phyloP scores from a whole-genome alignment of 1,140 invertebrate genomes.

The Atta cephalotes region DNA sequence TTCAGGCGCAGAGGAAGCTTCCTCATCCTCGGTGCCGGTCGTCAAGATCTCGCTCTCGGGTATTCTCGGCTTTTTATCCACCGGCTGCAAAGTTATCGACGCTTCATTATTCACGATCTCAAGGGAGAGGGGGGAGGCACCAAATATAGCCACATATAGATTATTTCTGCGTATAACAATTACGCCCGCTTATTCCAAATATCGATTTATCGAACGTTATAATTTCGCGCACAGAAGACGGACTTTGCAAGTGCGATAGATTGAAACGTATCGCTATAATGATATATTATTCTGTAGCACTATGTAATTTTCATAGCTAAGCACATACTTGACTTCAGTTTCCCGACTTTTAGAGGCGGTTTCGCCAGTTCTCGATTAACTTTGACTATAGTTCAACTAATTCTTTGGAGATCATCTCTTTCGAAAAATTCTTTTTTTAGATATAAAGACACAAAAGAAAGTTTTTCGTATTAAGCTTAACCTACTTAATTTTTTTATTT shows the following conservation, averaged over 20 bases:
- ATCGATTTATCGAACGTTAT: slow-evolving; percentile 56
- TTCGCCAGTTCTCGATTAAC: slow-evolving; percentile 31
- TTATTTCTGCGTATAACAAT: slow-evolving; percentile 59
- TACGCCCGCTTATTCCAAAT: slow-evolving; percentile 61
- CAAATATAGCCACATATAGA: slow-evolving; percentile 36
- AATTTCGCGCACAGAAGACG: slow-evolving; percentile 57
- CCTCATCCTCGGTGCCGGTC: slow-evolving; percentile 85
- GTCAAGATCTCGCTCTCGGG: slow-evolving; percentile 85
- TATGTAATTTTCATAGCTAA: slow-evolving; percentile 58
- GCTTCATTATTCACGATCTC: slow-evolving; percentile 63
- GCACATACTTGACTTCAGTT: slow-evolving; percentile 35
- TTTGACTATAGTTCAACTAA: slow-evolving; percentile 38
- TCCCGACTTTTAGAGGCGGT: slow-evolving; percentile 34
- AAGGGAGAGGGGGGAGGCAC: not conserved
- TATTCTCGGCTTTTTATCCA: slow-evolving; percentile 83
- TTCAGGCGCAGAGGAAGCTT: slow-evolving; percentile 83
- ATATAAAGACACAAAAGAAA: not conserved
- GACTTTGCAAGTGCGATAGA: slow-evolving; percentile 56
- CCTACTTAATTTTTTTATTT: not conserved
- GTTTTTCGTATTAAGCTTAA: not conserved
- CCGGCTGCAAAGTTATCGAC: slow-evolving; percentile 75
- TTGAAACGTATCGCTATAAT: slow-evolving; percentile 60
- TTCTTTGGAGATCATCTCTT: not conserved
- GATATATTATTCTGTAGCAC: slow-evolving; percentile 51
- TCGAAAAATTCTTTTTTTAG: not conserved